A percentile compares a stretch with the other conserved stretches of the same genome.
phyloP scores from a whole-genome alignment of 2,797 vertebrate genomes.

The Valencia hispanica region DNA sequence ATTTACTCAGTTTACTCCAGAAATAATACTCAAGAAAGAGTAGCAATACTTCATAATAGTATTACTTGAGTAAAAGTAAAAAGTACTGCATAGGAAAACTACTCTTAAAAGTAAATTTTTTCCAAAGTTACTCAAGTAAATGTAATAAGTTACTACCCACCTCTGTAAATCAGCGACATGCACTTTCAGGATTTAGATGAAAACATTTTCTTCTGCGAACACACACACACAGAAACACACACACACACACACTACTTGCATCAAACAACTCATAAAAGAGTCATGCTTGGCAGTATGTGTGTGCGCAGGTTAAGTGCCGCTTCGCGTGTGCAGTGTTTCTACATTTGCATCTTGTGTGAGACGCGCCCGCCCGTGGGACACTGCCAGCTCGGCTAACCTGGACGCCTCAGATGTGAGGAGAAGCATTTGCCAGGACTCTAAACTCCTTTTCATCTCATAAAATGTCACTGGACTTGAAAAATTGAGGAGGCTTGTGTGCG shows the following conservation, averaged over 20 bases:
- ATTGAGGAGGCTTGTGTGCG: conserved; percentile 51
- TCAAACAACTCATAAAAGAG: conserved; percentile 49
- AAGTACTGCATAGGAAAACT: too few relatives aligned
- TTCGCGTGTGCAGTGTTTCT: conserved; percentile 4
- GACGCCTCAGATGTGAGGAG: conserved; percentile 26
- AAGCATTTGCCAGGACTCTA: conserved; percentile 46
- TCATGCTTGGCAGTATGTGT: conserved; percentile 31
- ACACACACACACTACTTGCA: conserved; percentile 30
- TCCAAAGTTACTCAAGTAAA: too few relatives aligned
- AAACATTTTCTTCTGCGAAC: conserved; percentile 4
- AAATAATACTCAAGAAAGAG: too few relatives aligned
- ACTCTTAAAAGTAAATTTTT: too few relatives aligned
- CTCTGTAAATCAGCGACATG: not conserved
- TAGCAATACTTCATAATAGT: too few relatives aligned
- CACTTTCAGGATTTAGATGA: not conserved
- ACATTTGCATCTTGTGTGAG: not conserved
- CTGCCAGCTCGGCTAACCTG: conserved; percentile 41
- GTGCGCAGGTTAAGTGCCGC: not conserved
- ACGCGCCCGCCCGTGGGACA: conserved; percentile 29
- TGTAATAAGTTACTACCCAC: too few relatives aligned
- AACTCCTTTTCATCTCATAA: conserved; percentile 59
- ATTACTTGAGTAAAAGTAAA: too few relatives aligned
- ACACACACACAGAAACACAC: not conserved
- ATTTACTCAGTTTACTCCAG: too few relatives aligned
- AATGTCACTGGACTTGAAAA: conserved; percentile 66